A percentile compares a stretch with the other conserved stretches of the same genome.
These are phyloP conservation scores for Lepidotrigona ventralis DNA, from an alignment of 1,140 invertebrate species.

Conservation along the genomic window DNA sequence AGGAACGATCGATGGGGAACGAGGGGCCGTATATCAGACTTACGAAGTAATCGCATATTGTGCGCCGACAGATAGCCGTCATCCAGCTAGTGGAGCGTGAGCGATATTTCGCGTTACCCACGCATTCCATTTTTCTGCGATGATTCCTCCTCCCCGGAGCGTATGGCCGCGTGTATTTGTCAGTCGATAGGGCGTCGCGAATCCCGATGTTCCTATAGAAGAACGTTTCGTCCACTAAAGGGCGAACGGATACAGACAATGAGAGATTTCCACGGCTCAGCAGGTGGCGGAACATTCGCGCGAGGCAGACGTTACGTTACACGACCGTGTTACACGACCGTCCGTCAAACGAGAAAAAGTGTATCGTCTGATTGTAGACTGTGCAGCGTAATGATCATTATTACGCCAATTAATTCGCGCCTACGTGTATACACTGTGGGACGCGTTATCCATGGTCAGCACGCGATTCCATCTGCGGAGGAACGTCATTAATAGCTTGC, in stretches of 20 bases:
- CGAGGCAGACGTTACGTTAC: background rate
- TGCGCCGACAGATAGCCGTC: conserved; percentile 23
- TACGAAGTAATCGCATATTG: conserved; percentile 40
- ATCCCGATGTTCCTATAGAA: conserved; percentile 36
- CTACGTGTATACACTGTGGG: conserved; percentile 50
- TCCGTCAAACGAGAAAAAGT: conserved; percentile 34
- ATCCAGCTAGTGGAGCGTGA: background rate
- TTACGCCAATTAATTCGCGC: conserved; percentile 64
- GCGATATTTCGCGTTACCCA: conserved; percentile 36
- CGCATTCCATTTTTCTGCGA: conserved; percentile 27
- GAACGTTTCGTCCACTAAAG: background rate
- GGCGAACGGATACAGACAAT: conserved; percentile 28
- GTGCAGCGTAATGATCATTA: conserved; percentile 60
- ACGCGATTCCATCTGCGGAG: conserved; percentile 61
- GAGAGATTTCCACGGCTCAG: conserved; percentile 49
- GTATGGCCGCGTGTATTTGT: background rate
- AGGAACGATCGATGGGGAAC: background rate
- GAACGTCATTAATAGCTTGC: conserved; percentile 67
- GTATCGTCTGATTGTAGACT: conserved; percentile 52
- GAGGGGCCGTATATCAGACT: conserved; percentile 21
- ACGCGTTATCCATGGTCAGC: conserved; percentile 57
- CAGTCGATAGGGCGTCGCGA: conserved; percentile 38
- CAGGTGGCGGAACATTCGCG: conserved; percentile 29
- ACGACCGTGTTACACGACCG: background rate
- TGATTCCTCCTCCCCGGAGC: background rate